These are phyloP conservation scores for Pampus argenteus DNA, from an alignment of 2,797 vertebrate genomes.

Conservation along the genomic window DNA sequence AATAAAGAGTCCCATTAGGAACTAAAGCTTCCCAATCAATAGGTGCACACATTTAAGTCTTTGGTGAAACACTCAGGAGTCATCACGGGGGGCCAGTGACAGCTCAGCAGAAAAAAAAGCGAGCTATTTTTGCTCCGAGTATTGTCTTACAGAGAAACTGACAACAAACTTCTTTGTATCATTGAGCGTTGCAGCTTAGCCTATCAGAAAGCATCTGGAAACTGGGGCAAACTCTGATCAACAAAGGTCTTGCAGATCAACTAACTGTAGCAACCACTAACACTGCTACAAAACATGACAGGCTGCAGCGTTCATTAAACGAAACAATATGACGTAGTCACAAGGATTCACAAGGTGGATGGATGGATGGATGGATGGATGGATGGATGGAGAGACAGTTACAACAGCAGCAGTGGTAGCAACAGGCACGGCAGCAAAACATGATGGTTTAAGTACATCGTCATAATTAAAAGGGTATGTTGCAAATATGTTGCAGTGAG, in stretches of 20 bases:
- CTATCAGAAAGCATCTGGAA: conserved; percentile 20
- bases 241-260: conserved; percentile 17
- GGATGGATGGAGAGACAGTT: background rate
- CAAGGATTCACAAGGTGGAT: background rate
- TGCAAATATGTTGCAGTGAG: too few species aligned
- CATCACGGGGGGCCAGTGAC: conserved; percentile 39
- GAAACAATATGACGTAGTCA: background rate
- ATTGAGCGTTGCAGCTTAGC: background rate
- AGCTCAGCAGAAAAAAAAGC: conserved; percentile 35
- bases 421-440: too few species aligned
- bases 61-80: conserved; percentile 50
- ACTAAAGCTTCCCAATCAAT: conserved; percentile 66
- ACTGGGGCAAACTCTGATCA: conserved; percentile 4
- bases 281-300: background rate
- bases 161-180: conserved; percentile 26
- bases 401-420: too few species aligned
- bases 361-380: background rate
- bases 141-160: conserved; percentile 56
- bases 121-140: conserved; percentile 57
- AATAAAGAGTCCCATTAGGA: conserved; percentile 60
- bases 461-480: too few species aligned
- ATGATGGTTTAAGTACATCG: too few species aligned
- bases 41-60: conserved; percentile 55
- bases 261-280: background rate
- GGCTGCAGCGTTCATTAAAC: background rate